Percentiles rank a stretch among this genome's conserved stretches.
phyloP scores from a whole-genome alignment of 2,797 vertebrate species.

The Melanotaenia maccullochi region DNA sequence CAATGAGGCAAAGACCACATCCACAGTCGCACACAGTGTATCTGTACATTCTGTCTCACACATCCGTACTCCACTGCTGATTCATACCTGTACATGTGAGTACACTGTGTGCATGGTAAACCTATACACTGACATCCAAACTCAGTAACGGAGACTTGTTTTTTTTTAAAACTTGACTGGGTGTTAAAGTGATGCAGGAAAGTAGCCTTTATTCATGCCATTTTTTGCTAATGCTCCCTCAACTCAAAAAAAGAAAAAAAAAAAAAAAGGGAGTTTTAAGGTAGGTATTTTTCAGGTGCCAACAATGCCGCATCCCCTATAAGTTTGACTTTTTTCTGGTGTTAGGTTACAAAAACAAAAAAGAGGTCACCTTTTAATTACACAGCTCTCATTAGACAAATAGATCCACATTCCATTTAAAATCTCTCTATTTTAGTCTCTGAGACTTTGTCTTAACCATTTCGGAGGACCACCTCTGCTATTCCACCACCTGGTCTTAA shows the following conservation, averaged over 20 bases:
- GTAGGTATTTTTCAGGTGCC: not conserved
- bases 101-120: constrained; percentile 36
- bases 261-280: not conserved
- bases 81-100: constrained; percentile 61
- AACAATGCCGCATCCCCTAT: not conserved
- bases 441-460: not conserved
- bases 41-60: constrained; percentile 71
- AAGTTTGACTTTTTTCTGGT: constrained; percentile 3
- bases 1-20: constrained; percentile 64
- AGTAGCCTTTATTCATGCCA: constrained; percentile 8
- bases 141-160: constrained; percentile 14
- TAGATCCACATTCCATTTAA: not conserved
- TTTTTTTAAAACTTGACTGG: constrained; percentile 5
- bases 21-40: constrained; percentile 55
- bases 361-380: not conserved
- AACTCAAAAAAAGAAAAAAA: not conserved
- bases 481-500: constrained; percentile 3
- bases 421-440: not conserved
- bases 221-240: constrained; percentile 6
- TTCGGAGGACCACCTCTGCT: constrained; percentile 19
- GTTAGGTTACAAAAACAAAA: not conserved
- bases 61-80: constrained; percentile 66
- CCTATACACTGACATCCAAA: constrained; percentile 25
- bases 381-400: not conserved
- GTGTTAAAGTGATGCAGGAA: not conserved